These are phyloP conservation scores for Eupeodes luniger DNA, from an alignment of 2,888 invertebrate species.

Conservation along the genomic window DNA sequence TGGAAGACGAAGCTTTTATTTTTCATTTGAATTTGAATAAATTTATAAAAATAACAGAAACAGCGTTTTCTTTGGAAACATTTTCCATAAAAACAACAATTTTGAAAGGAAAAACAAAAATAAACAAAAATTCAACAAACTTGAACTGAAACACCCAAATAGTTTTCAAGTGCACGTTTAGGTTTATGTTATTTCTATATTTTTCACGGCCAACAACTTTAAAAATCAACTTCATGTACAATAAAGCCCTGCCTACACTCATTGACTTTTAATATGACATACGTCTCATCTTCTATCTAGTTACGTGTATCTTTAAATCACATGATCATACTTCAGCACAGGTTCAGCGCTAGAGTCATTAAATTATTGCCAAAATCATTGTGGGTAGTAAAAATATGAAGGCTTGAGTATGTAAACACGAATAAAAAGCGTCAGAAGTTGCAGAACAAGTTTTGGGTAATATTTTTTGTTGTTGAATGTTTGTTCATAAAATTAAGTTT, in stretches of 20 bases:
- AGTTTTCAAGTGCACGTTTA: conserved; percentile 46
- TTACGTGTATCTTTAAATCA: conserved; percentile 15
- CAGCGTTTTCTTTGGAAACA: too few relatives aligned
- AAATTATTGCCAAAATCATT: conserved; percentile 21
- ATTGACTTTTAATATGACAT: conserved; percentile 4
- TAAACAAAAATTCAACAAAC: not conserved
- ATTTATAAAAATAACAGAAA: too few relatives aligned
- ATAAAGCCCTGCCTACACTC: conserved; percentile 20
- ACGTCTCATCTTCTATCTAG: conserved; percentile 21
- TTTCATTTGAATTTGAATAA: too few relatives aligned
- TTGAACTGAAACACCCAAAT: not conserved
- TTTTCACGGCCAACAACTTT: conserved; percentile 61
- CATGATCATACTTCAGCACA: conserved; percentile 13
- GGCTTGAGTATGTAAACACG: conserved; percentile 28
- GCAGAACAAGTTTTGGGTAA: conserved; percentile 10
- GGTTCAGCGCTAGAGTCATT: conserved; percentile 17
- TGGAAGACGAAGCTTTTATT: too few relatives aligned
- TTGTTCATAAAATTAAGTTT: conserved; percentile 25
- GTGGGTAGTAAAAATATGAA: conserved; percentile 33
- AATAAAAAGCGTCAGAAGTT: conserved; percentile 3
- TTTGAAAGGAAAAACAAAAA: not conserved
- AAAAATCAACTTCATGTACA: conserved; percentile 5
- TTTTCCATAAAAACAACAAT: too few relatives aligned
- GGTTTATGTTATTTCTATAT: not conserved
- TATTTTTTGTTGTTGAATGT: not conserved